Evolutionary conservation across 2,888 invertebrate species (phyloP).

Genomic region (Andrena chrysosceles): DNA sequence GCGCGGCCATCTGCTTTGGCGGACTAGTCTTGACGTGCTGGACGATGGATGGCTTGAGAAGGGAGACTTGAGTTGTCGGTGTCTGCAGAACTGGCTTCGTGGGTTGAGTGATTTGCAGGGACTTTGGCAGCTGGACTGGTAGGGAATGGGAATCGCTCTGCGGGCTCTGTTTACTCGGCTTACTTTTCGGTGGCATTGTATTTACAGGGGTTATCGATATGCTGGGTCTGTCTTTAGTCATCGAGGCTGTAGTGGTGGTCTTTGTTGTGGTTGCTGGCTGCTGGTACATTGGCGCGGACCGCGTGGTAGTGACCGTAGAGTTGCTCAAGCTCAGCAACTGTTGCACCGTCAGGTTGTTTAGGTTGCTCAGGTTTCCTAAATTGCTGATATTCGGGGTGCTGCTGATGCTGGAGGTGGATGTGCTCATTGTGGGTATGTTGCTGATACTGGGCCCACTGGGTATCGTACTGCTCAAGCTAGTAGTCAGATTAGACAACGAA

Average conservation of each 20-base stretch:
- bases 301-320: constrained; percentile 67
- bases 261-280: constrained; percentile 73
- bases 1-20: constrained; percentile 71
- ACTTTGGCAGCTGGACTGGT: constrained; percentile 71
- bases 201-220: constrained; percentile 84
- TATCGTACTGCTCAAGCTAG: constrained; percentile 69
- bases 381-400: constrained; percentile 64
- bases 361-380: constrained; percentile 68
- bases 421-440: constrained; percentile 70
- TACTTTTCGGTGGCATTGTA: constrained; percentile 69
- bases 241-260: constrained; percentile 77
- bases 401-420: constrained; percentile 63
- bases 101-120: constrained; percentile 66
- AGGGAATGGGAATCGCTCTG: constrained; percentile 65
- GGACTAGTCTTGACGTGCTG: constrained; percentile 69
- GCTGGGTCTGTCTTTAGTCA: constrained; percentile 85
- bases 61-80: constrained; percentile 75
- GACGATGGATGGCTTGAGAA: constrained; percentile 77
- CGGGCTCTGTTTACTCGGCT: constrained; percentile 57
- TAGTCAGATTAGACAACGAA: constrained; percentile 71
- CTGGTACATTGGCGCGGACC: constrained; percentile 71
- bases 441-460: constrained; percentile 69
- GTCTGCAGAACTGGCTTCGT: constrained; percentile 65
- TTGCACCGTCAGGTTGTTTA: constrained; percentile 74
- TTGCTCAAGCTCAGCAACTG: constrained; percentile 76